Evolutionary conservation across 2,888 invertebrate species (phyloP), one percentile per base, ranked within the genome.

Genomic region (Salpingus planirostris): DNA sequence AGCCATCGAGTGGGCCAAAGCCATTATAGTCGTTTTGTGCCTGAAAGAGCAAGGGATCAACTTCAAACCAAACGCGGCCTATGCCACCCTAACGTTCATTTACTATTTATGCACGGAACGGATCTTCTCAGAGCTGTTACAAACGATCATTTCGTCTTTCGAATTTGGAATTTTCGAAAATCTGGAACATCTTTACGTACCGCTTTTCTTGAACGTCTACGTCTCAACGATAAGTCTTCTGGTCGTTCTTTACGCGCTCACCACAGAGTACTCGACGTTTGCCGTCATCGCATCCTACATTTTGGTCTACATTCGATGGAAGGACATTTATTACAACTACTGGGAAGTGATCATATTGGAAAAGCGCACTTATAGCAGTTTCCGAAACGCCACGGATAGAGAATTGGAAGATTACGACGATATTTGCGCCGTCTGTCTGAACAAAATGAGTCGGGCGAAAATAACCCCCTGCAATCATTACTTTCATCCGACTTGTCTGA

Each of bases 391-490:
- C 13, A 76, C 76, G 2, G 42, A 59, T 1, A 71, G 72, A n/a
- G 84, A 85, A 45, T 67, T 86, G 21, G 64, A 70, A 8, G 70
- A 70, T 8, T 71, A 78, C 46, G 80, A 84, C 45, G 85, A 86
- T 48, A 78, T 85, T 4, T 86, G 86, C 58, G 80, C 84, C 0
- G 80, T 86, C 2, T 86, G 86, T 50, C 66, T 86, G 21, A 77
- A 72, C 36, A 59, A 64, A 7, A 83, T 86, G 82, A 69, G 66
- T 31, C 71, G 73, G 5, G 85, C 85, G 0, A 68, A 82, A 24
- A 74, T 84, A 21, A 86, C 85, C 1, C 83, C 84, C 0, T 86
- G 86, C 52, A 79, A 79, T 25, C 86, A 86, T 57, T 71, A 79
- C 52, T 86, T 85, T 64, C 86, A 86, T 60, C 80, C 80, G 0